Percentiles rank a stretch among this genome's conserved stretches.
Conservation (phyloP, 2,113 vertebrate species). For the Cochlearius cochlearius region DNA sequence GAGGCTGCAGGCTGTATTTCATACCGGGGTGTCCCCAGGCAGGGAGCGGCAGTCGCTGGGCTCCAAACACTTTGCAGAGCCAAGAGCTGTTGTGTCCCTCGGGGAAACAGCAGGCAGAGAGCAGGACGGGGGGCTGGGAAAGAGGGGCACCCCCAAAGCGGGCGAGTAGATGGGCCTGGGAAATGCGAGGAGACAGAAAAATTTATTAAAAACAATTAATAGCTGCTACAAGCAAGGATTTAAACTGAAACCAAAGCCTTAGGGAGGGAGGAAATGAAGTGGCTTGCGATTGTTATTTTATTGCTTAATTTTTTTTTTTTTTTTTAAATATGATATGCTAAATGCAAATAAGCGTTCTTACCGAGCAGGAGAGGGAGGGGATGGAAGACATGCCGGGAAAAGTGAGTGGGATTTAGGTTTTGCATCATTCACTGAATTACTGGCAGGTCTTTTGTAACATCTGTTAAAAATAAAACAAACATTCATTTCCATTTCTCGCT, state of each 20-base stretch:
- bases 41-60: fast-evolving
- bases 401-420: constrained; percentile 53
- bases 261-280: constrained; percentile 44
- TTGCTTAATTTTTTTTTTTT: constrained; percentile 20
- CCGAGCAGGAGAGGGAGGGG: not conserved
- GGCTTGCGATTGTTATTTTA: constrained; percentile 23
- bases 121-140: not conserved
- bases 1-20: not conserved
- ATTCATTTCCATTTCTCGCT: constrained; percentile 53
- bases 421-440: constrained; percentile 44
- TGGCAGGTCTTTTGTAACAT: constrained; percentile 71
- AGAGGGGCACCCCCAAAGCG: not conserved
- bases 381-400: constrained; percentile 37
- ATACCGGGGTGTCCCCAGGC: not conserved
- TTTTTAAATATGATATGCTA: not conserved
- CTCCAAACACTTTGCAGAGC: not conserved
- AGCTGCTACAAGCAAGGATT: not conserved
- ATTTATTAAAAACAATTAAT: constrained; percentile 36
- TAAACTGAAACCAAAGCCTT: constrained; percentile 30
- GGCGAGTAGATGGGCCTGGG: not conserved
- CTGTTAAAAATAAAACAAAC: constrained; percentile 71
- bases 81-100: not conserved
- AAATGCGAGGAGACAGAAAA: not conserved
- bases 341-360: constrained; percentile 32
- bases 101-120: not conserved